Base-by-base conservation (phyloP, 2,888 invertebrate genomes). In the Eupithecia exiguata region DNA sequence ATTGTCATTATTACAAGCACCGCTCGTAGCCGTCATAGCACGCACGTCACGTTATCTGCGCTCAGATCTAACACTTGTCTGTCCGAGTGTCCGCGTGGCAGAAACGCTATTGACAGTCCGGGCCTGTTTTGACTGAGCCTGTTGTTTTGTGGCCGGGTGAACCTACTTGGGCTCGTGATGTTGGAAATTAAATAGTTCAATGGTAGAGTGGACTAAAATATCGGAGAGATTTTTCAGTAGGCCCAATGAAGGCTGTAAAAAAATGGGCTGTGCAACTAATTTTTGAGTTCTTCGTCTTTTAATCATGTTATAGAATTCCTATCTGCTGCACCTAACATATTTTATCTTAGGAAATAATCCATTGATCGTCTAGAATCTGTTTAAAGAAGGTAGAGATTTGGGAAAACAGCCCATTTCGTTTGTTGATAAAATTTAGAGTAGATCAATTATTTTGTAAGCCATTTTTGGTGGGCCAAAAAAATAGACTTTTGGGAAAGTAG, bases 61-160 rank as follows among this genome's bases (percentile, higher is more conserved):
- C 46, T 16, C 63, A 77, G 68, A 83, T 83, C 83, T 80, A 78
- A 76, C 81, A 81, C 80, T 79, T 75, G 82, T 81, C 82, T 73
- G 81, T 81, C 82, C 71, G 81, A 79, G 77, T 78, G 81, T 81
- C 72, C 77, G 77, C 63, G 75, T 71, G 71, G 68, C 69, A 63
- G 74, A 73, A 71, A 72, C 62, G 61, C 74, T 76, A 77, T 78
- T 80, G 80, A 79, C 78, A 79, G 78, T 74, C n/a, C 53, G 69
- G 43, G 72, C 68, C 74, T 69, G 71, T 71, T 76, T 70, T 77
- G 75, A 77, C 77, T 76, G 69, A 68, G 69, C 65, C 67, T 80
- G 80, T 78, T 80, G 72, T 80, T 73, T 76, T 76, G 71, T 76
- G 35, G 67, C 62, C 36, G 73, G n/a, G 38, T 30, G 70, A 70